phyloP scores from a whole-genome alignment of 2,113 vertebrate genomes.

The Corythoichthys haematopterus region DNA sequence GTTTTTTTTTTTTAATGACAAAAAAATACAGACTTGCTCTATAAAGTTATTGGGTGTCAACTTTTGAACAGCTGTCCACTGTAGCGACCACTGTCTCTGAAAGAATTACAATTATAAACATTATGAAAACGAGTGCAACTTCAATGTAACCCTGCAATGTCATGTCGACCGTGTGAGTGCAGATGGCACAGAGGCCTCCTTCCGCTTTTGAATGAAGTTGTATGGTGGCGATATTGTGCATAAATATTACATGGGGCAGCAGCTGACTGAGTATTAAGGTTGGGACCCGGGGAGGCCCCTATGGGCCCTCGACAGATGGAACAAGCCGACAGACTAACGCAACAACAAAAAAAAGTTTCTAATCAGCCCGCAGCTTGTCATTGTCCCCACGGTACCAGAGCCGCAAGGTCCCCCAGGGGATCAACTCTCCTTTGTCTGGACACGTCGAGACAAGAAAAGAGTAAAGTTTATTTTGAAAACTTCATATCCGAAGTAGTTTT shows the following conservation, averaged over 20 bases:
- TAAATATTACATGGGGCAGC: slow-evolving; percentile 95
- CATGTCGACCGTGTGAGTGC: slow-evolving; percentile 61
- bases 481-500: neutral
- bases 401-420: slow-evolving; percentile 65
- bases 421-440: slow-evolving; percentile 76
- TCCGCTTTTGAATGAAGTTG: slow-evolving; percentile 65
- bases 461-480: slow-evolving; percentile 20
- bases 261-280: slow-evolving; percentile 83
- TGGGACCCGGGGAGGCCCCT: slow-evolving; percentile 65
- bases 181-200: slow-evolving; percentile 73
- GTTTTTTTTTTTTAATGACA: too few relatives aligned
- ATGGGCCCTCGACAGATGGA: slow-evolving; percentile 91
- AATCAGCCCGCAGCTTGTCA: slow-evolving; percentile 78
- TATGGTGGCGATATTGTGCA: slow-evolving; percentile 76
- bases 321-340: slow-evolving; percentile 76
- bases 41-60: too few relatives aligned
- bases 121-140: neutral
- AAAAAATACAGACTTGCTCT: too few relatives aligned
- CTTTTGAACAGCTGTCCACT: too few relatives aligned
- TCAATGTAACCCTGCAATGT: neutral
- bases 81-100: too few relatives aligned
- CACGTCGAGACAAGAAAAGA: neutral
- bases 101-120: too few relatives aligned
- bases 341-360: slow-evolving; percentile 71
- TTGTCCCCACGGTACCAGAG: slow-evolving; percentile 71